These are phyloP conservation scores for Parelbella ahira DNA, from an alignment of 2,888 invertebrate genomes.

Conservation along the genomic window DNA sequence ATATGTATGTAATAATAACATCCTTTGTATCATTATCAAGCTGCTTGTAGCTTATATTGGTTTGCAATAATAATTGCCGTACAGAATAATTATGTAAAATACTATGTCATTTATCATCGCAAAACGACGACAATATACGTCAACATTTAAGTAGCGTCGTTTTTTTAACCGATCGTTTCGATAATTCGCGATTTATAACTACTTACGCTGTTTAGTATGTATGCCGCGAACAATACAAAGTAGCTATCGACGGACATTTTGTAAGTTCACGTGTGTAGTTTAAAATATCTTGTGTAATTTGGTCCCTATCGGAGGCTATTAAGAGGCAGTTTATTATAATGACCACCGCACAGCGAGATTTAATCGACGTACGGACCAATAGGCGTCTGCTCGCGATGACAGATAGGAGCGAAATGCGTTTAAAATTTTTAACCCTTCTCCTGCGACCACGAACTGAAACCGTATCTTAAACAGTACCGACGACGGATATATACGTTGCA, in stretches of 20 bases:
- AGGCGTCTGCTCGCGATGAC: slow-evolving; percentile 65
- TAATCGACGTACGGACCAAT: slow-evolving; percentile 47
- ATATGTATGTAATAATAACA: too few relatives aligned
- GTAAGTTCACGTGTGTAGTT: slow-evolving; percentile 42
- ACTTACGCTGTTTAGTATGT: slow-evolving; percentile 22
- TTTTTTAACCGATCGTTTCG: slow-evolving; percentile 16
- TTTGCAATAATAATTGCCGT: too few relatives aligned
- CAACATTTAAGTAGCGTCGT: too few relatives aligned
- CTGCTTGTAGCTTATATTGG: too few relatives aligned
- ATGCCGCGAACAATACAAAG: slow-evolving; percentile 36
- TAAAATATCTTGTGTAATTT: slow-evolving; percentile 43
- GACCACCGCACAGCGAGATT: slow-evolving; percentile 61
- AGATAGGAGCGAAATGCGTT: slow-evolving; percentile 69
- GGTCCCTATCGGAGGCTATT: slow-evolving; percentile 55
- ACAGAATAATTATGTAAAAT: too few relatives aligned
- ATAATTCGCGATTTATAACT: slow-evolving; percentile 23
- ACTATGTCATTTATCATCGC: too few relatives aligned
- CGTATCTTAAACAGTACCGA: too few relatives aligned
- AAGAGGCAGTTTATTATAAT: slow-evolving; percentile 64
- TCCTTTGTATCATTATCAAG: too few relatives aligned
- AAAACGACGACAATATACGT: too few relatives aligned
- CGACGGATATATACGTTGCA: too few relatives aligned
- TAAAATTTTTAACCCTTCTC: slow-evolving; percentile 54
- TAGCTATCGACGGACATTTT: slow-evolving; percentile 28
- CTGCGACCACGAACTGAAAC: slow-evolving; percentile 25